Base-by-base conservation (phyloP, 2,888 invertebrate genomes). In the Drosophila heteroneura region DNA sequence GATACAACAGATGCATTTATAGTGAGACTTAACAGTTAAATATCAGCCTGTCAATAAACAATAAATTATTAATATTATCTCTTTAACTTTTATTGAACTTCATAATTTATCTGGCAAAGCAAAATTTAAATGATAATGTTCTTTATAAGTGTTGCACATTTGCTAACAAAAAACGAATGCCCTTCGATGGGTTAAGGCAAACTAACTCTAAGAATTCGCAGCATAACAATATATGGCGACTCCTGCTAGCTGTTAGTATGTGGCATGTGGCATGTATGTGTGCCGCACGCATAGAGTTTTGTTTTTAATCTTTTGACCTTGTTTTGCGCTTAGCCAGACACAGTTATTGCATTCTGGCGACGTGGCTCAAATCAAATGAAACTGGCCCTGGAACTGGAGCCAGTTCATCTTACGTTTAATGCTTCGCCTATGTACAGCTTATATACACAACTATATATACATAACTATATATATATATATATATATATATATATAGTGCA, bases 291-390 rank as follows among this genome's bases (percentile, higher is more conserved):
- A 73, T 63, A 53, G 73, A 61, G 77, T 76, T 85, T 84, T 86
- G 86, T 86, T 87, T 89, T 87, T 87, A 89, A 87, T 87, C 86
- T 82, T 84, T 86, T 86, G 81, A 76, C 76, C 79, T 84, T 83
- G 80, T 87, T 81, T 85, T 72, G 75, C 52, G 70, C 65, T 53
- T 28, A 44, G 49, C 76, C 79, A 84, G 87, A 89, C 87, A 76
- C 74, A 82, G 87, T 87, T 87, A 87, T 87, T 87, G 89, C 87
- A 87, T 89, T 89, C 74, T 85, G 85, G 85, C 85, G 83, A 73
- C 83, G 76, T 56, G 73, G 68, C 57, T 49, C 33, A 47, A 22
- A 54, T 60, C 32, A 59, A 35, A 33, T 56, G 37, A 54, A 70
- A 51, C 65, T 58, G 70, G 53, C 47, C 57, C 54, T 70, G 57